phyloP scores from a whole-genome alignment of 2,888 invertebrate genomes.

The Melieria crassipennis region DNA sequence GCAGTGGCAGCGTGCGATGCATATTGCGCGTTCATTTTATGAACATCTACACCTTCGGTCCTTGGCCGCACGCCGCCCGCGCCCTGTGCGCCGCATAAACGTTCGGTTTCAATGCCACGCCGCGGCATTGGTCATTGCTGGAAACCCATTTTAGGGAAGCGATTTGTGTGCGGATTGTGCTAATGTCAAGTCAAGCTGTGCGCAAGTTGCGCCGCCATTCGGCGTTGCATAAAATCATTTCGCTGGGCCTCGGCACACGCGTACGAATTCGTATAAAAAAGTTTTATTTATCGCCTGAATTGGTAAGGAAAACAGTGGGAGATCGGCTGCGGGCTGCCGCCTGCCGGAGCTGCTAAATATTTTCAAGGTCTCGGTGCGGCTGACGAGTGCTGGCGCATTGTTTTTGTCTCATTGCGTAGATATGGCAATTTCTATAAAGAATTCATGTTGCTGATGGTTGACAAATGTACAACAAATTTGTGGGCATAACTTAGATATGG shows the following conservation, averaged over 20 bases:
- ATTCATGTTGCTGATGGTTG: too few species aligned
- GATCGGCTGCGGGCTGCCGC: neutral
- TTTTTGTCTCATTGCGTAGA: too few species aligned
- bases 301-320: slow-evolving; percentile 36
- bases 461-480: too few species aligned
- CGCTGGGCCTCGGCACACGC: slow-evolving; percentile 31
- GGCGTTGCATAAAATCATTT: slow-evolving; percentile 61
- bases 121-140: neutral
- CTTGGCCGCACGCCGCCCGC: neutral
- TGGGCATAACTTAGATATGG: too few species aligned
- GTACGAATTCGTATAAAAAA: slow-evolving; percentile 51
- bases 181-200: slow-evolving; percentile 64
- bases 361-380: too few species aligned
- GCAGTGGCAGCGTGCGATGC: slow-evolving; percentile 8
- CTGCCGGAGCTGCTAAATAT: too few species aligned
- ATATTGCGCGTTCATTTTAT: slow-evolving; percentile 38
- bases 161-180: slow-evolving; percentile 52
- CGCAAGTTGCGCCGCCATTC: slow-evolving; percentile 35
- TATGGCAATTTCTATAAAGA: too few species aligned
- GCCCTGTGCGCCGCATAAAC: too few species aligned
- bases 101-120: slow-evolving; percentile 9
- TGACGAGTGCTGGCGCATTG: too few species aligned
- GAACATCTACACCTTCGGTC: slow-evolving; percentile 39
- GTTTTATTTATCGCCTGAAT: slow-evolving; percentile 63
- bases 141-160: slow-evolving; percentile 26